Evolutionary conservation across 2,797 vertebrate species (phyloP).

Genomic region (Lophius americanus): DNA sequence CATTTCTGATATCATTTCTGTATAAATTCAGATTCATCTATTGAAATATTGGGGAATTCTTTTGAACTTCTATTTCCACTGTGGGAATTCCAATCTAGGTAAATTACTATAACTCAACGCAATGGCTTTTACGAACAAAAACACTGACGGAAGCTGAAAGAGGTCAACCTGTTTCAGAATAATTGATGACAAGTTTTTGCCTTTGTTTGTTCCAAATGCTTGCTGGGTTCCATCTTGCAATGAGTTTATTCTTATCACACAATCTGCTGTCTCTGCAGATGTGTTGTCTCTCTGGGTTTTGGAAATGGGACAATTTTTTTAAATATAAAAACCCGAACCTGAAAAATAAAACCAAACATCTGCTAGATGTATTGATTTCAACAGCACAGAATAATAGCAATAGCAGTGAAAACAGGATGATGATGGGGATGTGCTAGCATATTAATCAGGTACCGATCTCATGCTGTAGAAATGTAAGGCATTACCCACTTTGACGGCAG

Average conservation of each 20-base stretch:
- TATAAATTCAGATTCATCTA: not conserved
- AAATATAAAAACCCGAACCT: slow-evolving; percentile 39
- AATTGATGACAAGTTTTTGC: slow-evolving; percentile 56
- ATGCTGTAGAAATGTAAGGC: too few species aligned
- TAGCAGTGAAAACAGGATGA: too few species aligned
- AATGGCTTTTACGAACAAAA: slow-evolving; percentile 20
- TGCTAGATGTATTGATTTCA: slow-evolving; percentile 20
- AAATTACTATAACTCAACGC: not conserved
- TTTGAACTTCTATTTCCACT: not conserved
- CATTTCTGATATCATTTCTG: not conserved
- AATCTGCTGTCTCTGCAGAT: slow-evolving; percentile 64
- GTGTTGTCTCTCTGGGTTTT: slow-evolving; percentile 24
- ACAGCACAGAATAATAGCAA: not conserved
- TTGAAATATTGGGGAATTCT: not conserved
- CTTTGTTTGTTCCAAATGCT: slow-evolving; percentile 72
- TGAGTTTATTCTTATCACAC: slow-evolving; percentile 63
- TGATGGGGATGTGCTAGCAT: too few species aligned
- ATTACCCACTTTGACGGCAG: too few species aligned
- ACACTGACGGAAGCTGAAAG: slow-evolving; percentile 36
- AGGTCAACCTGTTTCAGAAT: slow-evolving; percentile 36
- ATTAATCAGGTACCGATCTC: too few species aligned
- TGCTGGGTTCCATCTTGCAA: slow-evolving; percentile 53
- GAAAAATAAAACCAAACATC: not conserved
- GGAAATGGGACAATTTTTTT: slow-evolving; percentile 34
- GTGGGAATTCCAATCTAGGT: slow-evolving; percentile 1